Evolutionary conservation across 2,797 vertebrate species (phyloP).

Genomic region (Diplodus sargus): DNA sequence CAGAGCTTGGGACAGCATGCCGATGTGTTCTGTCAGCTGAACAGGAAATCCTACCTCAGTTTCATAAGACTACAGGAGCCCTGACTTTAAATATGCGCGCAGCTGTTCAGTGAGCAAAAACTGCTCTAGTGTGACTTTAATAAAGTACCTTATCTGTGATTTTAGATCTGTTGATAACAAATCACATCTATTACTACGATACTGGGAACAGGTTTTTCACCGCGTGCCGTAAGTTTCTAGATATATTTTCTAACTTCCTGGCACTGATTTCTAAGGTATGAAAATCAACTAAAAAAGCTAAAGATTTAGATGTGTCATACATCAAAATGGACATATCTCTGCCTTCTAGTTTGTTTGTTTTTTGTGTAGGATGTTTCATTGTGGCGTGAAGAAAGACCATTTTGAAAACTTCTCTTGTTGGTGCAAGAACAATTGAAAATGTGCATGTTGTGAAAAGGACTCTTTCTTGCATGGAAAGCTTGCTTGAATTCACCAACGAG

Average conservation of each 20-base stretch:
- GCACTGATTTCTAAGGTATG: background rate
- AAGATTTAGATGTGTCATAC: background rate
- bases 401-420: background rate
- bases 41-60: constrained; percentile 48
- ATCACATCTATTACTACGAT: background rate
- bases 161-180: constrained; percentile 6
- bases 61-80: constrained; percentile 25
- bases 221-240: background rate
- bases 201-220: background rate
- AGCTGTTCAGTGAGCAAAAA: background rate
- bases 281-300: background rate
- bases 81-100: background rate
- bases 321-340: background rate
- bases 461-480: background rate
- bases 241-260: background rate
- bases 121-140: constrained; percentile 8
- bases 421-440: background rate
- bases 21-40: constrained; percentile 18
- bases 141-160: background rate
- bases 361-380: background rate
- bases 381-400: background rate
- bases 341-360: background rate
- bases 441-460: background rate
- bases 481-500: background rate
- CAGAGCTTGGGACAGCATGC: constrained; percentile 22